Percentiles rank a stretch among this genome's conserved stretches.
Conservation (phyloP, 2,113 vertebrate genomes). For the Phrynosoma platyrhinos region DNA sequence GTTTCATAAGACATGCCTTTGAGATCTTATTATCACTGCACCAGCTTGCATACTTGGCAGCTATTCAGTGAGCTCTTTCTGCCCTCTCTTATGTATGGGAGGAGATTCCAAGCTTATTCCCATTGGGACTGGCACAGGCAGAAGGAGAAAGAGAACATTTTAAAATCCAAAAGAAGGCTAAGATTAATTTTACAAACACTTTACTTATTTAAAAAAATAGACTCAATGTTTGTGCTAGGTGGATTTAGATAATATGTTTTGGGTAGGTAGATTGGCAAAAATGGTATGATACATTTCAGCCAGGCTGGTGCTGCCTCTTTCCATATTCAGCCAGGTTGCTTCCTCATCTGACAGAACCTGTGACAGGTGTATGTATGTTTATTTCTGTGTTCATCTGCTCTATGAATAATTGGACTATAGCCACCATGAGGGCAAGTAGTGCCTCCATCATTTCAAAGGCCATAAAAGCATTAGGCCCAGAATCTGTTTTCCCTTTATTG, state of each 20-base stretch:
- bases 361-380: too few relatives aligned
- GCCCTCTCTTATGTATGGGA: neutral
- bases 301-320: too few relatives aligned
- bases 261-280: neutral
- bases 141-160: accelerated
- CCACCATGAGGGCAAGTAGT: too few relatives aligned
- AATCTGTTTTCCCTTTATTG: neutral
- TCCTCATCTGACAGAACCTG: too few relatives aligned
- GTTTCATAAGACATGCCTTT: neutral
- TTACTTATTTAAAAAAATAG: neutral
- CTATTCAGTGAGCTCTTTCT: too few relatives aligned
- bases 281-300: too few relatives aligned
- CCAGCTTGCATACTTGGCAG: neutral
- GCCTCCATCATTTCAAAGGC: too few relatives aligned
- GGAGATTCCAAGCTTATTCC: conserved; percentile 19
- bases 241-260: neutral
- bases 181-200: neutral
- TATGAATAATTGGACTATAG: too few relatives aligned
- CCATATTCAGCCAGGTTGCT: too few relatives aligned
- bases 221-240: neutral
- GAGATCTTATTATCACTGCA: neutral
- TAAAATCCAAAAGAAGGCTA: neutral
- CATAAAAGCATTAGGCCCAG: neutral
- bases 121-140: accelerated
- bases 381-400: too few relatives aligned